Base-by-base conservation (phyloP, 2,888 invertebrate species). In the Hermaeophaga mercurialis region DNA sequence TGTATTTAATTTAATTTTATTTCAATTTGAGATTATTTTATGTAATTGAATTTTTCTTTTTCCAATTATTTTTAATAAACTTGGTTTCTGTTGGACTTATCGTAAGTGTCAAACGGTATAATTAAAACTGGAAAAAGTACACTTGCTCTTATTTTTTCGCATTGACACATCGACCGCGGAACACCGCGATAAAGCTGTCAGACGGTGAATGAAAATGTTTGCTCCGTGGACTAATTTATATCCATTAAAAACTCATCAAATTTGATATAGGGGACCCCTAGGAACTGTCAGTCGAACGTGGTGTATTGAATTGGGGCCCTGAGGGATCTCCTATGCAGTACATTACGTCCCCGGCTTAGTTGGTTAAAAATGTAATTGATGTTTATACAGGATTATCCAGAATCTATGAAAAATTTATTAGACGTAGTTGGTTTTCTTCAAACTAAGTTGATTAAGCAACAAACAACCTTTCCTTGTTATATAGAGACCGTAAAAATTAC, bases 221-320 rank as follows among this genome's bases (percentile, higher is more conserved):
- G 61, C 58, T 56, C 45, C 43, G 54, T 56, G 61, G 62, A 58
- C 59, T 66, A 66, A 67, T 67, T 67, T 63, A 64, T 67, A 67
- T 66, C 65, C 67, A 67, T 67, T 66, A 66, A 65, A 67, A 66
- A 64, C 58, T 62, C 63, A 67, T 66, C 67, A 62, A 61, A 65
- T 64, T 65, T 64, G 66, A 67, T 61, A 54, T 50, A 63, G 62
- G 54, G 57, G 60, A 52, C 65, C 60, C 63, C 26, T 48, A 60
- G 66, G 66, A 64, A 39, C 39, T 26, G 47, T 48, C 47, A 34
- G 38, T 45, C 24, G 45, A 34, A 41, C 34, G 48, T 31, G 48
- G 44, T 45, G 53, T 45, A 49, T 56, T 53, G 49, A 58, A 56
- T 54, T 26, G 36, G 31, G 28, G 15, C 33, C 53, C 15, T n/a